Evolutionary conservation across 2,888 invertebrate species (phyloP).

Genomic region (Euzetes globulus): DNA sequence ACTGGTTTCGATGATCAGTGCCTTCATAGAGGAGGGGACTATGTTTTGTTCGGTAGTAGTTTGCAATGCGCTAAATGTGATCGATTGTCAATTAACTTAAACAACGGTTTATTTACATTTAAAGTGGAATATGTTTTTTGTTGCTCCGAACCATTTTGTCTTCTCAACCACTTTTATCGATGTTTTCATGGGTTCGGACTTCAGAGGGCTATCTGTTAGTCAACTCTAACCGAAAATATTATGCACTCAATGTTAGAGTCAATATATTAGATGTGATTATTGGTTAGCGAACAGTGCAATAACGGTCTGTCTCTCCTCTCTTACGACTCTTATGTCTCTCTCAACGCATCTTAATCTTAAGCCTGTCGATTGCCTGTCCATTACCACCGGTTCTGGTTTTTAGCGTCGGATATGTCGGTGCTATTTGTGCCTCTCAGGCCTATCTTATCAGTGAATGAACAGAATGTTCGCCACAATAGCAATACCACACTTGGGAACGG

Average conservation of each 20-base stretch:
- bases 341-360: constrained; percentile 9
- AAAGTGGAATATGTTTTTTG: neutral
- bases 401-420: neutral
- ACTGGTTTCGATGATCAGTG: too few relatives aligned
- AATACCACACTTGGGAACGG: constrained; percentile 1
- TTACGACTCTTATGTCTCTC: neutral
- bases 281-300: neutral
- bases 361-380: neutral
- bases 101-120: constrained; percentile 7
- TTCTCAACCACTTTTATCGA: neutral
- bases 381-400: neutral
- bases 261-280: neutral
- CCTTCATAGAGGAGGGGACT: neutral
- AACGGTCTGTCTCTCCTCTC: neutral
- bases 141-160: neutral
- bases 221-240: neutral
- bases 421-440: constrained; percentile 9
- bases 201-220: neutral
- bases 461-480: constrained; percentile 1
- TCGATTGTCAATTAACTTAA: constrained; percentile 9
- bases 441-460: constrained; percentile 17
- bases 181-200: neutral
- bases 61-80: neutral
- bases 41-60: neutral
- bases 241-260: neutral